Evolutionary conservation across 1,140 invertebrate genomes (phyloP).

Genomic region (Heliconius melpomene): DNA sequence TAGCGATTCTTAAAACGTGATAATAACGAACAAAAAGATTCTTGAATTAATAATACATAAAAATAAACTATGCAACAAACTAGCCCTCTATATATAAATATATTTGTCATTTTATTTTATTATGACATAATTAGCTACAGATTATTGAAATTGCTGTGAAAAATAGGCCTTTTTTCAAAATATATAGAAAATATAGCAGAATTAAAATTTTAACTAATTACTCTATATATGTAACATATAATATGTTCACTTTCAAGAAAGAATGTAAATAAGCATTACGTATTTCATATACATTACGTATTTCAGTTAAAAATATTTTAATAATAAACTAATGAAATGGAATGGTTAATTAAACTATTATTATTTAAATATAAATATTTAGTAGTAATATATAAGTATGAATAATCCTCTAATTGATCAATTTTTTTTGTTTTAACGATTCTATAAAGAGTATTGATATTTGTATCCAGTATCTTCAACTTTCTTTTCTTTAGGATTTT

Average conservation of each 20-base stretch:
- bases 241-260: too few species aligned
- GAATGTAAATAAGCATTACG: too few species aligned
- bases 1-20: conserved; percentile 44
- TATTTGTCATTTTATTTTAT: not conserved
- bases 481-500: conserved; percentile 58
- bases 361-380: not conserved
- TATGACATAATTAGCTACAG: not conserved
- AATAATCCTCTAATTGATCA: not conserved
- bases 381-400: not conserved
- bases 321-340: too few species aligned
- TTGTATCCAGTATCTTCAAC: conserved; percentile 63
- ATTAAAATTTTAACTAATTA: too few species aligned
- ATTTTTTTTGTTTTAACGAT: not conserved
- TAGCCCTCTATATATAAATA: not conserved
- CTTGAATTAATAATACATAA: not conserved
- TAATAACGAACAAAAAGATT: conserved; percentile 38
- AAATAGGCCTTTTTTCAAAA: too few species aligned
- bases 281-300: too few species aligned
- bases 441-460: conserved; percentile 73
- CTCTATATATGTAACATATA: too few species aligned
- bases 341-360: not conserved
- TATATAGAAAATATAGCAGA: too few species aligned
- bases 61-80: not conserved
- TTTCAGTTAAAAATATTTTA: too few species aligned
- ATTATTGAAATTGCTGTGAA: not conserved